Evolutionary conservation across 2,797 vertebrate genomes (phyloP).

Genomic region (Pseudochirops cupreus): DNA sequence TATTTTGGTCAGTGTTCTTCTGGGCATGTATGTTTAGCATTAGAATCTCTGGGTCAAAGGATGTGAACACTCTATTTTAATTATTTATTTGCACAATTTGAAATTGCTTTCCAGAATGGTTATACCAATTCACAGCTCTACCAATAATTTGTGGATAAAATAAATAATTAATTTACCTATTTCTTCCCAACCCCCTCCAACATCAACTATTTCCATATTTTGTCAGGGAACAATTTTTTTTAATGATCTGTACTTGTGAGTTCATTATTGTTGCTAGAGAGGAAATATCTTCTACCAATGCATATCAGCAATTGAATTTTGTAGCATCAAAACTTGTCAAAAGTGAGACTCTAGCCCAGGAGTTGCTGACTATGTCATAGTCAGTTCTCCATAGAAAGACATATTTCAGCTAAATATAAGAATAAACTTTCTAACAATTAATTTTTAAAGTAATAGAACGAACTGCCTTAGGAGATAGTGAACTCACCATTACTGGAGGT

Average conservation of each 20-base stretch:
- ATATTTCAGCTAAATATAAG: too few species aligned
- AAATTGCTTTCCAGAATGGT: neutral
- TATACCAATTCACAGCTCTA: neutral
- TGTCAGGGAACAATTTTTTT: neutral
- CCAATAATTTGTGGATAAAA: neutral
- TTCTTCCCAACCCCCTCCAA: neutral
- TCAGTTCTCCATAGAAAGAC: too few species aligned
- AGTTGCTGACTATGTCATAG: too few species aligned
- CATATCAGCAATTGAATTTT: too few species aligned
- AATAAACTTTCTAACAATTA: too few species aligned
- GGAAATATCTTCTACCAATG: too few species aligned
- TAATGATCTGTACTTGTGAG: too few species aligned
- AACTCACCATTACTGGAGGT: neutral
- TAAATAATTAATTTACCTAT: neutral
- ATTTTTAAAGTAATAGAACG: too few species aligned
- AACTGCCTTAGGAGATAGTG: too few species aligned
- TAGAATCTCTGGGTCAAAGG: neutral
- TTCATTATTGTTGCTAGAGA: too few species aligned
- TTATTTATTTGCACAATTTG: neutral
- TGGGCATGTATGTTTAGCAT: neutral
- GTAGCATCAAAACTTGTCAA: too few species aligned
- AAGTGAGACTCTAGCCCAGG: too few species aligned
- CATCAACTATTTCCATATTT: neutral
- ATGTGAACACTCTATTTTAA: neutral
- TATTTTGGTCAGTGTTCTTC: neutral